Evolutionary conservation across 1,140 invertebrate species (phyloP).

Genomic region (Trachymyrmex cornetzi): DNA sequence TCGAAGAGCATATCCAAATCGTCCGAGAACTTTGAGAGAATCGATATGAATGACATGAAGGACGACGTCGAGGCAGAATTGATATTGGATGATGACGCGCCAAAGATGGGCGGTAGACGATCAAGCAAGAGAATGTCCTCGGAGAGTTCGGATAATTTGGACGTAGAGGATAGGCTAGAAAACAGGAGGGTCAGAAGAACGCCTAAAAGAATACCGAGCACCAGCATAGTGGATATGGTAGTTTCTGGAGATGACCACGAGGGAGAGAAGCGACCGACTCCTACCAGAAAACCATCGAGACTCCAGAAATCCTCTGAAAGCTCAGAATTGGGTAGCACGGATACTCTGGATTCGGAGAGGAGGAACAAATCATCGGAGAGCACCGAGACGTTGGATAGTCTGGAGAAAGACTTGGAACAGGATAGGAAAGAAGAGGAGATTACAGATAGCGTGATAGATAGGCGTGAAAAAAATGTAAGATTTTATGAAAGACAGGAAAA

Average conservation of each 20-base stretch:
- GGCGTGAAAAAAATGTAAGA: slow-evolving; percentile 82
- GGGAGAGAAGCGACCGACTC: slow-evolving; percentile 66
- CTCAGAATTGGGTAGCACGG: slow-evolving; percentile 84
- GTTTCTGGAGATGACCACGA: slow-evolving; percentile 63
- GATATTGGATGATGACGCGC: slow-evolving; percentile 29
- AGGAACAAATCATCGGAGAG: slow-evolving; percentile 84
- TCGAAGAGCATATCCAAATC: slow-evolving; percentile 78
- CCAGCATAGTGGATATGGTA: slow-evolving; percentile 76
- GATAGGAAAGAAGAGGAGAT: slow-evolving; percentile 81
- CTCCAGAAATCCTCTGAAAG: slow-evolving; percentile 85
- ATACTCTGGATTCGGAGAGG: slow-evolving; percentile 84
- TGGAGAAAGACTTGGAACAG: slow-evolving; percentile 84
- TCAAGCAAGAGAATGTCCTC: slow-evolving; percentile 78
- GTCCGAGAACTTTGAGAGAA: slow-evolving; percentile 81
- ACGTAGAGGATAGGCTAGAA: slow-evolving; percentile 79
- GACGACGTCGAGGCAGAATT: slow-evolving; percentile 42
- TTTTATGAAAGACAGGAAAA: not conserved
- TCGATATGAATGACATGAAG: slow-evolving; percentile 69
- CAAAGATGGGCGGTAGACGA: slow-evolving; percentile 60
- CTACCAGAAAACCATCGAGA: slow-evolving; percentile 77
- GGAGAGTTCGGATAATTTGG: slow-evolving; percentile 83
- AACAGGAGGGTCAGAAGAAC: slow-evolving; percentile 73
- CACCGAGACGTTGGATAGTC: slow-evolving; percentile 84
- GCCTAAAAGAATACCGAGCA: slow-evolving; percentile 80
- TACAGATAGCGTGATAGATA: slow-evolving; percentile 75